A percentile compares a stretch with the other conserved stretches of the same genome.
Evolutionary conservation across 2,797 vertebrate genomes (phyloP).

Genomic region (Phalloptychus januarius): DNA sequence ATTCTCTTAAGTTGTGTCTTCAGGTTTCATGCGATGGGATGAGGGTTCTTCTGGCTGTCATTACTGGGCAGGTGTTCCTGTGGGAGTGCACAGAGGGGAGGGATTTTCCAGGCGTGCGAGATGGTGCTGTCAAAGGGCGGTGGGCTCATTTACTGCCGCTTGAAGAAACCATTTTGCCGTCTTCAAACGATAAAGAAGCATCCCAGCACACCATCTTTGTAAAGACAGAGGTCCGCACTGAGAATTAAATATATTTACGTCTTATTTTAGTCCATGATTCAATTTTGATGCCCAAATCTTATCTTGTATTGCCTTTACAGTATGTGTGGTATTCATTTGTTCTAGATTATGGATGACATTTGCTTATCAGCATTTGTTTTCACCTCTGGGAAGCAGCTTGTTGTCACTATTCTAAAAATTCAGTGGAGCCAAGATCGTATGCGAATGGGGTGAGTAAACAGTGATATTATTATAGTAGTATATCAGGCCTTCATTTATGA

Average conservation of each 20-base stretch:
- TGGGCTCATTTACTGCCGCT: conserved; percentile 86
- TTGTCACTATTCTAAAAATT: conserved; percentile 86
- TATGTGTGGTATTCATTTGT: conserved; percentile 1
- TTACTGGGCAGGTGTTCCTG: conserved; percentile 85
- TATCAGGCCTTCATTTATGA: not conserved
- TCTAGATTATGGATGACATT: conserved; percentile 85
- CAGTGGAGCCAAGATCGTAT: conserved; percentile 82
- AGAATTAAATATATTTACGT: conserved; percentile 23
- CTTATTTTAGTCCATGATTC: not conserved
- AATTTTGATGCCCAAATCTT: not conserved
- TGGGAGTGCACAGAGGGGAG: conserved; percentile 86
- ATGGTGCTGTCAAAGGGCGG: conserved; percentile 72
- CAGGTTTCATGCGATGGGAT: conserved; percentile 87
- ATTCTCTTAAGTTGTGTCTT: conserved; percentile 76
- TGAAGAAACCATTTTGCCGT: conserved; percentile 80
- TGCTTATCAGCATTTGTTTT: conserved; percentile 90
- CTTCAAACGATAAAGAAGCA: conserved; percentile 87
- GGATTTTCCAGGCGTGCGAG: conserved; percentile 67
- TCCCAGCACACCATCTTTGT: conserved; percentile 84
- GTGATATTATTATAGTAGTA: not conserved
- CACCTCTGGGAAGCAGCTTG: conserved; percentile 81
- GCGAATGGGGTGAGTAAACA: conserved; percentile 66
- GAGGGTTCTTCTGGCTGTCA: conserved; percentile 80
- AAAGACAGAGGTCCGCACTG: conserved; percentile 84
- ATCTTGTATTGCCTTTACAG: not conserved